A percentile compares a stretch with the other conserved stretches of the same genome.
Evolutionary conservation across 2,797 vertebrate species (phyloP).

Genomic region (Gymnothorax reevesii): DNA sequence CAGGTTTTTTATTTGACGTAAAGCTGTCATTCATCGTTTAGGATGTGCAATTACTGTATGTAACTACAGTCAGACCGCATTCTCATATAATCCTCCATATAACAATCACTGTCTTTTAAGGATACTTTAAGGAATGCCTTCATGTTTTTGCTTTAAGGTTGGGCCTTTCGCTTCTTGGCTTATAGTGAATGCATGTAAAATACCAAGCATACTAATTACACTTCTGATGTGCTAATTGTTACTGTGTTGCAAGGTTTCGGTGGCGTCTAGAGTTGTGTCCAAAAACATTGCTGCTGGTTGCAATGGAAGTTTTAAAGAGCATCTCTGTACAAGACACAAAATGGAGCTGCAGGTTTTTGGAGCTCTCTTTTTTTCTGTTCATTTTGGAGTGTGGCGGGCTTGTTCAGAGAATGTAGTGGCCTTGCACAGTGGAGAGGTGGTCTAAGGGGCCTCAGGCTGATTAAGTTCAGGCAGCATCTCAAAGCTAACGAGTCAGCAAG

Average conservation of each 20-base stretch:
- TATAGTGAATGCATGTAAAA: neutral
- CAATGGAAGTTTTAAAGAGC: neutral
- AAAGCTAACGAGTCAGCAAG: slow-evolving; percentile 50
- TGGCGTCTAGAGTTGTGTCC: neutral
- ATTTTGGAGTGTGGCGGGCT: slow-evolving; percentile 1
- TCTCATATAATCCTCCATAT: neutral
- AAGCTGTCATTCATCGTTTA: neutral
- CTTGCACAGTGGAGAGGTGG: slow-evolving; percentile 19
- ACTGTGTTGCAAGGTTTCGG: neutral
- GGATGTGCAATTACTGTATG: neutral
- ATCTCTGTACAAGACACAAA: neutral
- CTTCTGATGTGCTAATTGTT: neutral
- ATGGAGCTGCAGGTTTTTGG: neutral
- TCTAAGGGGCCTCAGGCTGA: slow-evolving; percentile 13
- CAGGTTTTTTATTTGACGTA: neutral
- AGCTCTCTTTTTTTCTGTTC: neutral
- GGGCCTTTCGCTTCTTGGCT: neutral
- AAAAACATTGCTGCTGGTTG: neutral
- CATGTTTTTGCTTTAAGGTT: neutral
- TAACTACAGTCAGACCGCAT: neutral
- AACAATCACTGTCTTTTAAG: neutral
- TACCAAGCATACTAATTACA: no score
- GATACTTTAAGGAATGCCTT: neutral
- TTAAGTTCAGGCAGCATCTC: neutral
- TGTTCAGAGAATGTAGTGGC: slow-evolving; percentile 28